phyloP scores from a whole-genome alignment of 2,113 vertebrate genomes.

The Todiramphus saurophagus region DNA sequence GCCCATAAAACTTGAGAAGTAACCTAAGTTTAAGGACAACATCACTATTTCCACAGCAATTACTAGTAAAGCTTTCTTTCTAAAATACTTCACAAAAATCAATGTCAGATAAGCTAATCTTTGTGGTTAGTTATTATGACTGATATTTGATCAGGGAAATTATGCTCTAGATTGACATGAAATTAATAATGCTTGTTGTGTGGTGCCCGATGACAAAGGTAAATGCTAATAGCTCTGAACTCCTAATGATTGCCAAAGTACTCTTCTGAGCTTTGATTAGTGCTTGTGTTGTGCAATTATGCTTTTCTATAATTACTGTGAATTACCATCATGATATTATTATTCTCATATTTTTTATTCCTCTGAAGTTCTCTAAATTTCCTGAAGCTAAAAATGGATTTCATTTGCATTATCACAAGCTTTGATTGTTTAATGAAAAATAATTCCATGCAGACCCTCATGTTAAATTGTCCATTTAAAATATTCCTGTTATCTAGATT shows the following conservation, averaged over 20 bases:
- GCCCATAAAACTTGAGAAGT: not conserved
- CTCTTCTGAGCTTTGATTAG: constrained; percentile 45
- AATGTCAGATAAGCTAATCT: not conserved
- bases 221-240: constrained; percentile 54
- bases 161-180: constrained; percentile 1
- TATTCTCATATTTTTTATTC: constrained; percentile 52
- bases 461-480: constrained; percentile 44
- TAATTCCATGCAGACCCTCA: constrained; percentile 39
- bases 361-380: constrained; percentile 56
- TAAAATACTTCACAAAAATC: constrained; percentile 17
- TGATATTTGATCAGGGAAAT: constrained; percentile 26
- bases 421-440: constrained; percentile 69
- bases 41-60: not conserved
- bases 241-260: constrained; percentile 51
- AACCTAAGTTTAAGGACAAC: not conserved
- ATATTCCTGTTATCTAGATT: constrained; percentile 49
- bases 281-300: constrained; percentile 60
- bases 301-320: constrained; percentile 54
- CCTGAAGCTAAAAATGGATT: constrained; percentile 68
- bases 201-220: constrained; percentile 25
- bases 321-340: constrained; percentile 64
- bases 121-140: not conserved
- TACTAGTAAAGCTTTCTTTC: not conserved
- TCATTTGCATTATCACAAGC: constrained; percentile 69
- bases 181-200: constrained; percentile 17